phyloP scores from a whole-genome alignment of 2,113 vertebrate genomes.

The Panthera tigris region DNA sequence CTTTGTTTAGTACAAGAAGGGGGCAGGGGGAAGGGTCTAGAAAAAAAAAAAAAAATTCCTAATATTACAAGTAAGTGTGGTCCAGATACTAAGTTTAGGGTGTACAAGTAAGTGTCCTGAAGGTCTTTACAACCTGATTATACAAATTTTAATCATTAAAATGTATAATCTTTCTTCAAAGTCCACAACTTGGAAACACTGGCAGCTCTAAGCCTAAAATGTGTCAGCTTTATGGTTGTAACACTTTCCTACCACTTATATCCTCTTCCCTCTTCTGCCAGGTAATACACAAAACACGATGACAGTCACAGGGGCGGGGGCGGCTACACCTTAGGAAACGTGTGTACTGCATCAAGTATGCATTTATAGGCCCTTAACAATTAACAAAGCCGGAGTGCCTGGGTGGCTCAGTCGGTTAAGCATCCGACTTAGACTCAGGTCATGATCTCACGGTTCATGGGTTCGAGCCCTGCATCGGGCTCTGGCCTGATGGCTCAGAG shows the following conservation, averaged over 20 bases:
- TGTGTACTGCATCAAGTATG: not conserved
- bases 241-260: not conserved
- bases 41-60: slow-evolving; percentile 11
- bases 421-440: too few species aligned
- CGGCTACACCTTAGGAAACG: not conserved
- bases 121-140: not conserved
- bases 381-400: not conserved
- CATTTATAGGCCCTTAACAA: not conserved
- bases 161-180: not conserved
- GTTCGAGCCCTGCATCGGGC: too few species aligned
- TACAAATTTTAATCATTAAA: not conserved
- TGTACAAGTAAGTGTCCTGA: not conserved
- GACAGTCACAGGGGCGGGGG: accelerated
- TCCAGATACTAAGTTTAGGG: not conserved
- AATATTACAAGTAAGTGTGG: not conserved
- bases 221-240: not conserved
- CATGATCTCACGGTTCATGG: too few species aligned
- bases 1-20: not conserved
- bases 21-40: not conserved
- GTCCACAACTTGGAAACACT: not conserved
- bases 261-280: not conserved
- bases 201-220: not conserved
- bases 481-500: too few species aligned
- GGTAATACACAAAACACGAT: not conserved
- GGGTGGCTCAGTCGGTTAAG: too few species aligned